These are phyloP conservation scores for Cydia splendana DNA, from an alignment of 1,140 invertebrate species.

Conservation along the genomic window DNA sequence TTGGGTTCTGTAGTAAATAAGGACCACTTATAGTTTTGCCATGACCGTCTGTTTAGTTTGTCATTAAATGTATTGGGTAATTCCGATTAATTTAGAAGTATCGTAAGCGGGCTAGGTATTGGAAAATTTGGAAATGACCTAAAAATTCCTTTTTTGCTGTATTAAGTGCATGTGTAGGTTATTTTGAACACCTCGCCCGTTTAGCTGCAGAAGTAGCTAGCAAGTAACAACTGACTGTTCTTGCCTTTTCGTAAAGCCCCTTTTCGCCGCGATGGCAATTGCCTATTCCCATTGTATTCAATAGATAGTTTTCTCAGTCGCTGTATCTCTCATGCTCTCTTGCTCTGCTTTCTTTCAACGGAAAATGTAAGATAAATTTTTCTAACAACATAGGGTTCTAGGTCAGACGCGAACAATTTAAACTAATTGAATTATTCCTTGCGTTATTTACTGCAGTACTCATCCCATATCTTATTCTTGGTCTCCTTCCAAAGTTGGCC, in stretches of 20 bases:
- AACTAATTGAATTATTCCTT: not conserved
- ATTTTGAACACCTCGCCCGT: no score
- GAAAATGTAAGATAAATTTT: not conserved
- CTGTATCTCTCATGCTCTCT: not conserved
- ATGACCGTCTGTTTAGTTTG: no score
- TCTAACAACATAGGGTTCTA: not conserved
- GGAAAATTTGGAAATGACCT: no score
- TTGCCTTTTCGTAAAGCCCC: not conserved
- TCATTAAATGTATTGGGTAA: no score
- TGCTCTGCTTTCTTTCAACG: not conserved
- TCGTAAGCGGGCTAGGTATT: no score
- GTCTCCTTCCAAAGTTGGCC: slow-evolving; percentile 4
- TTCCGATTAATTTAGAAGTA: no score
- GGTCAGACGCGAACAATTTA: slow-evolving; percentile 2
- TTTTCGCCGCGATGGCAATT: not conserved
- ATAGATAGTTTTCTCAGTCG: not conserved
- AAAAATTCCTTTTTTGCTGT: no score
- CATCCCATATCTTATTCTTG: not conserved
- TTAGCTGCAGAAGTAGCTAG: no score
- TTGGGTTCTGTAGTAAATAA: no score
- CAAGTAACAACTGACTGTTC: no score
- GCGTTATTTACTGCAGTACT: not conserved
- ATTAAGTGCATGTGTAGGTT: no score
- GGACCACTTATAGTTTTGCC: no score
- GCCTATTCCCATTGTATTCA: not conserved